A percentile compares a stretch with the other conserved stretches of the same genome.
Conservation (phyloP, 1,140 invertebrate genomes). For the Apis mellifera region Amel_HAv3.1 CM009934.2:11930501-11931000, state of each 20-base stretch:
- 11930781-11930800: conserved; percentile 17
- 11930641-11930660: neutral
- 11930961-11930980: neutral
- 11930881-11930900: conserved; percentile 80
- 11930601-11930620: neutral
- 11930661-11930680: neutral
- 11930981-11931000: neutral
- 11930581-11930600: neutral
- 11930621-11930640: neutral
- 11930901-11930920: conserved; percentile 25
- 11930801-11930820: conserved; percentile 59
- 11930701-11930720: conserved; percentile 79
- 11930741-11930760: conserved; percentile 71
- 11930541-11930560: conserved; percentile 76
- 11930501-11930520: conserved; percentile 95
- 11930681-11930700: conserved; percentile 62
- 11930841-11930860: conserved; percentile 77
- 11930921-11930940: too few relatives aligned
- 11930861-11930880: conserved; percentile 79
- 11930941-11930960: neutral
- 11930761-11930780: conserved; percentile 22
- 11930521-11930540: conserved; percentile 76
- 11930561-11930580: conserved; percentile 28
- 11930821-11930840: conserved; percentile 54
- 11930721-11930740: conserved; percentile 72